Conservation (phyloP, 2,888 invertebrate genomes). For the Tuberolachnus salignus region DNA sequence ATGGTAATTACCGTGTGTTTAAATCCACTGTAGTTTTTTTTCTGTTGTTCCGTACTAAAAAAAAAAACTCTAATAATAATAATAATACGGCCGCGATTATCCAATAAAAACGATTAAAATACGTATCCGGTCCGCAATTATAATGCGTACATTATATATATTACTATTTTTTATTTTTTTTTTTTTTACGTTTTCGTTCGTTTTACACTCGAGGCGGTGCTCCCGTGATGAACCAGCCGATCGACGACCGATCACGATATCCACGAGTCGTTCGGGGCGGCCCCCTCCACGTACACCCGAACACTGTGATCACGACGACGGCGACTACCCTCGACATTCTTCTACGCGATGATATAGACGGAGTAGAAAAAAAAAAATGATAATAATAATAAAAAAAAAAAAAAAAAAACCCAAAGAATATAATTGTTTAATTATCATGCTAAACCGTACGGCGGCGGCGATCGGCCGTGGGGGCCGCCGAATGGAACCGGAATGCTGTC, state of each 20-base stretch:
- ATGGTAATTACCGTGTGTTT: no score
- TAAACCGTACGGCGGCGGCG: background rate
- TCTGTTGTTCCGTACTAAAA: no score
- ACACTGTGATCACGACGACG: background rate
- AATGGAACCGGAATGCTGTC: slow-evolving; percentile 45
- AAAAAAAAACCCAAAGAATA: background rate
- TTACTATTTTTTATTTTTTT: slow-evolving; percentile 8
- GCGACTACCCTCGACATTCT: slow-evolving; percentile 36
- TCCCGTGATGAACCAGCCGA: no score
- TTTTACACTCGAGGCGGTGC: no score
- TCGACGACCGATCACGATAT: no score
- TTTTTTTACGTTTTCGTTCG: slow-evolving; percentile 3
- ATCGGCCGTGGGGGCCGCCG: slow-evolving; percentile 41
- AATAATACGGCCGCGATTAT: no score
- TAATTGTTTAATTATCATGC: slow-evolving; percentile 55
- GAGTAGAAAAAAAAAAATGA: background rate
- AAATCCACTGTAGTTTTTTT: no score
- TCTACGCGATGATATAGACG: slow-evolving; percentile 3
- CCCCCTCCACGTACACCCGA: no score
- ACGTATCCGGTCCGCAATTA: slow-evolving; percentile 30
- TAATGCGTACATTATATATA: slow-evolving; percentile 5
- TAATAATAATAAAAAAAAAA: slow-evolving; percentile 26
- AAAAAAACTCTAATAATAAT: no score
- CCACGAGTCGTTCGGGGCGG: slow-evolving; percentile 11
- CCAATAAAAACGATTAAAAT: no score